These are phyloP conservation scores for Bimastos eiseni DNA, from an alignment of 2,888 invertebrate species.

Conservation along the genomic window DNA sequence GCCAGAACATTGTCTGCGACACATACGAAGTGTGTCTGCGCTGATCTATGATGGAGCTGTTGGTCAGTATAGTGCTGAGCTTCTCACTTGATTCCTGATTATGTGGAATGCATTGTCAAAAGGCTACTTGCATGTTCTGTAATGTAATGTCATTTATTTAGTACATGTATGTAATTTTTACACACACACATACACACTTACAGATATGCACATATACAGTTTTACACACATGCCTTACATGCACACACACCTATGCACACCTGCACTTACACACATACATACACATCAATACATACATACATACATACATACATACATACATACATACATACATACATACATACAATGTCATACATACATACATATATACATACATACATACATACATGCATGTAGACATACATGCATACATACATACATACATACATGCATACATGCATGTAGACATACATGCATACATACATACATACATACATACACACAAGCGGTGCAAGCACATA, in stretches of 20 bases:
- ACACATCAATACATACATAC: too few species aligned
- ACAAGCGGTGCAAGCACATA: too few species aligned
- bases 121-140: not conserved
- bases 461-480: too few species aligned
- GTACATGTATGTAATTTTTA: not conserved
- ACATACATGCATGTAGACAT: too few species aligned
- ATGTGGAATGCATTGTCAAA: not conserved
- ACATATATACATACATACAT: not conserved
- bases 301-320: too few species aligned
- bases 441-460: not conserved
- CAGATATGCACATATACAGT: too few species aligned
- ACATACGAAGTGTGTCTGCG: conserved; percentile 82
- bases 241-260: too few species aligned
- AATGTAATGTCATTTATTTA: not conserved
- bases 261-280: too few species aligned
- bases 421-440: not conserved
- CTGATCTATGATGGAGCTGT: conserved; percentile 80
- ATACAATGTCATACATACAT: not conserved
- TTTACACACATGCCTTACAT: too few species aligned
- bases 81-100: not conserved
- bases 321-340: too few species aligned
- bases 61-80: conserved; percentile 17
- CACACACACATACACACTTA: not conserved
- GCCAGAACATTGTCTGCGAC: conserved; percentile 79
- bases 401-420: not conserved